Evolutionary conservation across 1,140 invertebrate genomes (phyloP).

Genomic region (Lordiphosa mommai): DNA sequence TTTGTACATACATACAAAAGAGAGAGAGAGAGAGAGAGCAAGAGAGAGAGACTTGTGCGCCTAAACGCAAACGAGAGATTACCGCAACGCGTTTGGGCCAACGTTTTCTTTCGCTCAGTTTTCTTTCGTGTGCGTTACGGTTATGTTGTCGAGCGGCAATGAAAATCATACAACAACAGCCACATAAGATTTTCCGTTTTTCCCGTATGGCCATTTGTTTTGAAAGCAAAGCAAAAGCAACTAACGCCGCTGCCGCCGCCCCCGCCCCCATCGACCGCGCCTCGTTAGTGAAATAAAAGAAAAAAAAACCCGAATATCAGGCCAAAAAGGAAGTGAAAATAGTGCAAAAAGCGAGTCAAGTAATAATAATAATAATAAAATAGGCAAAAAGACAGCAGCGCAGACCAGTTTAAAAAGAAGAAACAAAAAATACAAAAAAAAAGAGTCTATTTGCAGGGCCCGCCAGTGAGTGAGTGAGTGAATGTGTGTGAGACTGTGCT

Average conservation of each 20-base stretch:
- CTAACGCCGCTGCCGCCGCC: slow-evolving; percentile 35
- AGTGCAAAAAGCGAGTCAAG: slow-evolving; percentile 51
- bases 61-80: slow-evolving; percentile 26
- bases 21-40: background rate
- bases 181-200: slow-evolving; percentile 61
- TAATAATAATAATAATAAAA: slow-evolving; percentile 63
- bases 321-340: slow-evolving; percentile 67
- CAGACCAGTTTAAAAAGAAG: slow-evolving; percentile 10
- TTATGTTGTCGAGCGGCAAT: slow-evolving; percentile 52
- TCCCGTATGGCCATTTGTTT: slow-evolving; percentile 67
- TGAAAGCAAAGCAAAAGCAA: slow-evolving; percentile 63
- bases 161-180: slow-evolving; percentile 40
- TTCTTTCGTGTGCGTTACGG: slow-evolving; percentile 61
- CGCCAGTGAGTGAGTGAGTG: slow-evolving; percentile 25
- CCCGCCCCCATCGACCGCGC: slow-evolving; percentile 49
- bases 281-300: slow-evolving; percentile 37
- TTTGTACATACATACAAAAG: slow-evolving; percentile 9
- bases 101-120: slow-evolving; percentile 51
- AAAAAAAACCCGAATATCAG: slow-evolving; percentile 38
- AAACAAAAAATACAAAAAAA: slow-evolving; percentile 53
- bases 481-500: slow-evolving; percentile 24
- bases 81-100: background rate
- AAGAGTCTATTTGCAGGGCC: slow-evolving; percentile 67
- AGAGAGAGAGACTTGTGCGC: slow-evolving; percentile 18
- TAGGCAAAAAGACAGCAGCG: slow-evolving; percentile 54